These are phyloP conservation scores for Chlorops oryzae DNA, from an alignment of 1,140 invertebrate species.

Conservation along the genomic window DNA sequence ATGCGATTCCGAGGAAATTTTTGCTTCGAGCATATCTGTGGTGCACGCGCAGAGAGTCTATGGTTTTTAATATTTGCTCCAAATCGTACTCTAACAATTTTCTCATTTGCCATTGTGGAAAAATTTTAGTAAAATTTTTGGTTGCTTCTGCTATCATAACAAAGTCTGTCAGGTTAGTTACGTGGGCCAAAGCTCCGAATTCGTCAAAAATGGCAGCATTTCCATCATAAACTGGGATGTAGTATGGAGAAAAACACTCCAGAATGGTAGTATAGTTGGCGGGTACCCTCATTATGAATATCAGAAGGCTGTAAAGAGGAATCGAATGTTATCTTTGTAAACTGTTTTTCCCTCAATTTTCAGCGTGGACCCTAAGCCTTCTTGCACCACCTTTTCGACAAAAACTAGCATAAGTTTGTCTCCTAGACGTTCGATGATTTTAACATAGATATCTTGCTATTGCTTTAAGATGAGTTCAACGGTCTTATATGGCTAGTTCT, in stretches of 20 bases:
- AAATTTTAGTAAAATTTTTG: neutral
- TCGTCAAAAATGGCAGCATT: neutral
- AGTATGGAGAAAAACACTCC: slow-evolving; percentile 14
- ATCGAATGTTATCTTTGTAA: too few species aligned
- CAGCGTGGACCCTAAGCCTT: slow-evolving; percentile 5
- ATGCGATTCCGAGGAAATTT: slow-evolving; percentile 9
- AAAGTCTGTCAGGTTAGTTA: neutral
- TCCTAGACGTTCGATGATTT: slow-evolving; percentile 14
- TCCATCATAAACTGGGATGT: slow-evolving; percentile 10
- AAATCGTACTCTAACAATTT: neutral
- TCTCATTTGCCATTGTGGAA: slow-evolving; percentile 6
- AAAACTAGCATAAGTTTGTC: slow-evolving; percentile 15
- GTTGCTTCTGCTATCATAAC: neutral
- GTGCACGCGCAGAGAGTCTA: slow-evolving; percentile 6
- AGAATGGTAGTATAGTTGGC: slow-evolving; percentile 7
- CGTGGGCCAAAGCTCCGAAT: neutral
- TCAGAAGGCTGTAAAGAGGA: neutral
- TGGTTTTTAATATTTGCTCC: slow-evolving; percentile 6
- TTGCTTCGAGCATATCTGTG: slow-evolving; percentile 7
- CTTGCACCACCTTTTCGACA: slow-evolving; percentile 9
- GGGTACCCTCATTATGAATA: slow-evolving; percentile 1
- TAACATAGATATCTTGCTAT: slow-evolving; percentile 16
- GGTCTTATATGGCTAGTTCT: slow-evolving; percentile 13
- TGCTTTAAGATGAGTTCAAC: slow-evolving; percentile 12
- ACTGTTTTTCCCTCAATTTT: neutral